Evolutionary conservation across 2,888 invertebrate genomes (phyloP).

Genomic region (Sphecodes monilicornis): DNA sequence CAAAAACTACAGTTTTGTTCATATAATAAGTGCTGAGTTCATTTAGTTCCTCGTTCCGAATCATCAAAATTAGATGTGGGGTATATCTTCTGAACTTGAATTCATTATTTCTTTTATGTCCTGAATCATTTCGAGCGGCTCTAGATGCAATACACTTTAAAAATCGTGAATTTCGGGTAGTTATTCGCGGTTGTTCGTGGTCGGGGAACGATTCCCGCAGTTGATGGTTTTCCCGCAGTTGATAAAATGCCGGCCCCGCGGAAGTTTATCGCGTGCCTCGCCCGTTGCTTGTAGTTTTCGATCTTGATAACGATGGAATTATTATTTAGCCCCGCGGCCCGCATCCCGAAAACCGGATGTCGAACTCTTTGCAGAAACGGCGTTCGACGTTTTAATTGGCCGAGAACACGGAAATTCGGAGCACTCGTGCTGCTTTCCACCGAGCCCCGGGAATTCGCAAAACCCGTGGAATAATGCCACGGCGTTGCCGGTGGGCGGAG

Average conservation of each 20-base stretch:
- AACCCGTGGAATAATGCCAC: constrained; percentile 1
- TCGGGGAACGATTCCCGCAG: neutral
- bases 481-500: neutral
- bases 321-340: constrained; percentile 27
- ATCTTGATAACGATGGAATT: constrained; percentile 53
- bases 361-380: constrained; percentile 18
- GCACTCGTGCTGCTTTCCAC: neutral
- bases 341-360: constrained; percentile 21
- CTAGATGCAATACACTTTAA: neutral
- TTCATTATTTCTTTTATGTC: too few relatives aligned
- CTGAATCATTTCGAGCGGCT: neutral
- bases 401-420: constrained; percentile 24
- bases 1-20: too few relatives aligned
- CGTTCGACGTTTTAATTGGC: constrained; percentile 36
- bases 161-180: neutral
- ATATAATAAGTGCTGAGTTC: too few relatives aligned
- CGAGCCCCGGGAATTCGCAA: neutral
- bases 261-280: constrained; percentile 31
- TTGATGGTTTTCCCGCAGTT: neutral
- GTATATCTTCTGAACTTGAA: too few relatives aligned
- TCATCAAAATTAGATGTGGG: too few relatives aligned
- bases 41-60: too few relatives aligned
- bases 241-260: neutral
- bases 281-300: constrained; percentile 35
- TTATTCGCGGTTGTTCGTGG: neutral